Conservation (phyloP, 2,888 invertebrate species). For the Apantesis nais region DNA sequence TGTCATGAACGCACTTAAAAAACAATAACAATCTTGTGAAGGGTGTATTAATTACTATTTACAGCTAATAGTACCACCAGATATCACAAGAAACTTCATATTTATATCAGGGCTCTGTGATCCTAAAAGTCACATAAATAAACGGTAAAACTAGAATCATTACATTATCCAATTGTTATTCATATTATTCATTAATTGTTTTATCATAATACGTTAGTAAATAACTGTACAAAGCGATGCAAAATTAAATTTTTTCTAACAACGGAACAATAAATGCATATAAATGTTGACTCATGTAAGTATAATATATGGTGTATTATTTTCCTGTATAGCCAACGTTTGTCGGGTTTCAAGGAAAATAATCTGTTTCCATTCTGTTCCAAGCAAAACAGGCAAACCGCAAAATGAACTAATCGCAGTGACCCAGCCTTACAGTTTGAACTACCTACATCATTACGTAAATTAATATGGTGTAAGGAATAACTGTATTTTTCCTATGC, state of each 20-base stretch:
- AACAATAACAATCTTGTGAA: slow-evolving; percentile 6
- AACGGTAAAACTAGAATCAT: neutral
- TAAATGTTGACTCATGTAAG: slow-evolving; percentile 44
- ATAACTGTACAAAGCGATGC: slow-evolving; percentile 8
- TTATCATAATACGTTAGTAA: slow-evolving; percentile 11
- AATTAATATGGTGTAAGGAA: slow-evolving; percentile 20
- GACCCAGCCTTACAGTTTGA: slow-evolving; percentile 28
- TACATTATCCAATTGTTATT: slow-evolving; percentile 2
- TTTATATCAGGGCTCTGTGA: neutral
- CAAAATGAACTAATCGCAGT: slow-evolving; percentile 47
- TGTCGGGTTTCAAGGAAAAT: slow-evolving; percentile 45
- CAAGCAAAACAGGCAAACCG: slow-evolving; percentile 74
- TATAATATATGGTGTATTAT: slow-evolving; percentile 42
- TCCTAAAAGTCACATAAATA: neutral
- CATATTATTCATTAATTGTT: slow-evolving; percentile 1
- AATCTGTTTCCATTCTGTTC: slow-evolving; percentile 45
- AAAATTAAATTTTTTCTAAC: slow-evolving; percentile 8
- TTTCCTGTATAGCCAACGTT: slow-evolving; percentile 55
- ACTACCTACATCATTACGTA: slow-evolving; percentile 37
- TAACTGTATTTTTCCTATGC: slow-evolving; percentile 25
- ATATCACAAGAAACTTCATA: neutral
- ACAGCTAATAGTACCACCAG: neutral
- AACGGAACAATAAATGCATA: slow-evolving; percentile 14
- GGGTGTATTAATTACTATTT: neutral
- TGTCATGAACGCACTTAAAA: slow-evolving; percentile 35